Percentiles rank a stretch among this genome's conserved stretches.
Conservation (phyloP, 2,113 vertebrate genomes). For the Clupea harengus region DNA sequence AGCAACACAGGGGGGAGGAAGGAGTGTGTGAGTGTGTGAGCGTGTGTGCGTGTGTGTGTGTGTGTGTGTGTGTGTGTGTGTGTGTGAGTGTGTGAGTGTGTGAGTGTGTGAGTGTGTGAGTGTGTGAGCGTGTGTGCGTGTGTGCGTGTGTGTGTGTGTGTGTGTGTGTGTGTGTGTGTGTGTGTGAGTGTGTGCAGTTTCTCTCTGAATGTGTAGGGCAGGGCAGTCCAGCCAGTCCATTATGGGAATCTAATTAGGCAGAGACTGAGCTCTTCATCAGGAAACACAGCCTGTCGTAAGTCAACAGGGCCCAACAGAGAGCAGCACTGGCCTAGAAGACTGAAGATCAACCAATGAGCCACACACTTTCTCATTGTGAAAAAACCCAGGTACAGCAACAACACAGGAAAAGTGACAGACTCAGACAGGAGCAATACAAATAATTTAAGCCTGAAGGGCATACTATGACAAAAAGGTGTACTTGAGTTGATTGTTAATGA, state of each 20-base stretch:
- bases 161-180: conserved; percentile 21
- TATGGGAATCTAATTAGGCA: conserved; percentile 50
- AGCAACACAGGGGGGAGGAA: not conserved
- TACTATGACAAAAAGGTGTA: not conserved
- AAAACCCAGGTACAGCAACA: not conserved
- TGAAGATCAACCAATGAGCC: not conserved
- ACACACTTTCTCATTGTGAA: not conserved
- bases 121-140: not conserved
- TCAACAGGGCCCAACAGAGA: conserved; percentile 22
- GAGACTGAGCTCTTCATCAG: conserved; percentile 24
- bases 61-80: not conserved
- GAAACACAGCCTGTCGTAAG: conserved; percentile 34
- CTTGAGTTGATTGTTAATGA: not conserved
- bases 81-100: not conserved
- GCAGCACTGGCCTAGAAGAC: not conserved
- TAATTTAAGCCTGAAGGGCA: not conserved
- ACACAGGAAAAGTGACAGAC: not conserved
- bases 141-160: conserved; percentile 24
- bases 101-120: not conserved
- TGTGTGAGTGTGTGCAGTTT: conserved; percentile 20
- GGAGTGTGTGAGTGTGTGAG: not conserved
- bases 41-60: conserved; percentile 31
- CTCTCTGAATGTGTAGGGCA: conserved; percentile 10
- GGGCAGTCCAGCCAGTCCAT: conserved; percentile 38
- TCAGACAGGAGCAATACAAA: not conserved